Conservation (phyloP, 2,113 vertebrate genomes). For the Aspidoscelis tigris region DNA sequence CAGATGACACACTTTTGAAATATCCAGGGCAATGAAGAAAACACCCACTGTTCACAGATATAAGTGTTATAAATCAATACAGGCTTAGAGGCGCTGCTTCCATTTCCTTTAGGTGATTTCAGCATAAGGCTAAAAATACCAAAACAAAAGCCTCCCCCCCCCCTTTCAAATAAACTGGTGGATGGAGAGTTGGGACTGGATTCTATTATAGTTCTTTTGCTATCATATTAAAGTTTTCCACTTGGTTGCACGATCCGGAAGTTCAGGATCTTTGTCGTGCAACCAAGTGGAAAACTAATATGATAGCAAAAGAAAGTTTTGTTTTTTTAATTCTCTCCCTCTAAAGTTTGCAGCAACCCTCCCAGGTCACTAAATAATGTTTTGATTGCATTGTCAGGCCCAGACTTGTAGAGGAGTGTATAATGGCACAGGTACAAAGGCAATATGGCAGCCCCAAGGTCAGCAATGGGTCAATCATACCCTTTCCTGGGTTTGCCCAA, state of each 20-base stretch:
- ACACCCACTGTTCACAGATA: slow-evolving; percentile 22
- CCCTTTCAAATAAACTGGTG: neutral
- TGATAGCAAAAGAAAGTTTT: no score
- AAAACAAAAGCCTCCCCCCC: neutral
- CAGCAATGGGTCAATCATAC: no score
- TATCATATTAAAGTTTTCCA: neutral
- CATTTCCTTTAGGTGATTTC: neutral
- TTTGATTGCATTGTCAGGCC: no score
- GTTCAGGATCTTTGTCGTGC: no score
- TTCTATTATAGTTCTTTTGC: neutral
- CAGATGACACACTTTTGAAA: neutral
- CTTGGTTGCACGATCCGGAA: no score
- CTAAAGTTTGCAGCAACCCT: no score
- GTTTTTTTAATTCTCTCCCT: no score
- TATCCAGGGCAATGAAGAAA: slow-evolving; percentile 16
- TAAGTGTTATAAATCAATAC: neutral
- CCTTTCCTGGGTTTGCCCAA: no score
- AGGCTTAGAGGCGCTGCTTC: neutral
- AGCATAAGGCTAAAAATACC: neutral
- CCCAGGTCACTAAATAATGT: no score
- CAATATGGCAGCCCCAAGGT: no score
- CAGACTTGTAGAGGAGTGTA: no score
- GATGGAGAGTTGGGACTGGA: neutral
- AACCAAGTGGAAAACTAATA: neutral
- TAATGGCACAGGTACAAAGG: no score